Evolutionary conservation across 2,797 vertebrate genomes (phyloP).

Genomic region (Chelmon rostratus): DNA sequence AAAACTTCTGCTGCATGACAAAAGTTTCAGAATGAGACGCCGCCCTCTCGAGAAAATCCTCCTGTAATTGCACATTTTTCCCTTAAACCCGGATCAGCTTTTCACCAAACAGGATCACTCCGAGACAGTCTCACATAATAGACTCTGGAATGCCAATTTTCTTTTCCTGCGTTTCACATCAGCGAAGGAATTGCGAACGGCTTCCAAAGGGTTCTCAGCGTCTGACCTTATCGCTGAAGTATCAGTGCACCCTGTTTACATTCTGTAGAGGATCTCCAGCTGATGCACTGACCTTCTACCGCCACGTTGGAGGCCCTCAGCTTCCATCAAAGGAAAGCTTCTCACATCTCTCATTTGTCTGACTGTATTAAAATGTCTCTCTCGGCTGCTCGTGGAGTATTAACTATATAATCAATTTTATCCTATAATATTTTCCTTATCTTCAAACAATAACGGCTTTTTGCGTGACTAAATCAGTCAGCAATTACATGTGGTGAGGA

Average conservation of each 20-base stretch:
- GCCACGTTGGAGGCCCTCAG: conserved; percentile 35
- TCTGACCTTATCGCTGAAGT: conserved; percentile 51
- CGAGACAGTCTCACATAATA: conserved; percentile 10
- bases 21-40: neutral
- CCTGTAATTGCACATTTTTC: neutral
- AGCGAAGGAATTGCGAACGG: conserved; percentile 9
- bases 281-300: conserved; percentile 58
- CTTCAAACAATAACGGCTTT: too few species aligned
- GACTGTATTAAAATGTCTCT: neutral
- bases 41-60: conserved; percentile 26
- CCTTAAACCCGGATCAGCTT: conserved; percentile 1
- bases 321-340: conserved; percentile 2
- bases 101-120: neutral
- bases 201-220: conserved; percentile 4
- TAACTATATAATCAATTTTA: neutral
- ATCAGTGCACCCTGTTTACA: conserved; percentile 24
- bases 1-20: conserved; percentile 2
- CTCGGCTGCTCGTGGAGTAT: neutral
- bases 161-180: conserved; percentile 6
- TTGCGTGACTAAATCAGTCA: too few species aligned
- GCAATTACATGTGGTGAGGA: too few species aligned
- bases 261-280: conserved; percentile 37
- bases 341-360: neutral
- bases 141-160: neutral
- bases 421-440: neutral